These are phyloP conservation scores for Monochamus alternatus DNA, from an alignment of 2,888 invertebrate species.

Conservation along the genomic window DNA sequence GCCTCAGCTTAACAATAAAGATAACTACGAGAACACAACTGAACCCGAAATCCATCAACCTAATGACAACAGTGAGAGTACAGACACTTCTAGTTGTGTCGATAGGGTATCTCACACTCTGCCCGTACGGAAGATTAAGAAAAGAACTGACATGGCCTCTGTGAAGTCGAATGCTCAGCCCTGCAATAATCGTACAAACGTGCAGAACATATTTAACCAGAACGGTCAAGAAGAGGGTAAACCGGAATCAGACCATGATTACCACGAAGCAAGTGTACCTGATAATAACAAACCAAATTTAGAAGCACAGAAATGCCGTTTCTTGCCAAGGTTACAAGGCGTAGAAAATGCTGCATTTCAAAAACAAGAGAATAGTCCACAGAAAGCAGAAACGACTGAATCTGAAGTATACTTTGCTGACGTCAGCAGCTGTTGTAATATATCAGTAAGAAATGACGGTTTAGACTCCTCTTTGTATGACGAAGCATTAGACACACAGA, in stretches of 20 bases:
- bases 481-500: conserved; percentile 71
- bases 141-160: conserved; percentile 71
- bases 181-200: conserved; percentile 66
- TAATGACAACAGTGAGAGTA: conserved; percentile 70
- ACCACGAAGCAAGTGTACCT: conserved; percentile 64
- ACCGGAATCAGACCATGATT: conserved; percentile 67
- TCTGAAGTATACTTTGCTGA: conserved; percentile 91
- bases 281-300: conserved; percentile 46
- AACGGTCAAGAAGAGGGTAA: conserved; percentile 57
- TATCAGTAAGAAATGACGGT: conserved; percentile 76
- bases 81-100: conserved; percentile 69
- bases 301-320: conserved; percentile 64
- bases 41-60: conserved; percentile 67
- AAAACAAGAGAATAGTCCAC: conserved; percentile 77
- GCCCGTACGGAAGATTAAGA: conserved; percentile 75
- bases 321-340: conserved; percentile 75
- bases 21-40: conserved; percentile 74
- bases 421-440: conserved; percentile 88
- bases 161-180: conserved; percentile 68
- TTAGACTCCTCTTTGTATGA: conserved; percentile 76
- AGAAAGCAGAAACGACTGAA: conserved; percentile 78
- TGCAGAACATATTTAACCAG: conserved; percentile 70
- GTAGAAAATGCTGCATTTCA: conserved; percentile 86
- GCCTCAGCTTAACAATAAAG: conserved; percentile 67
- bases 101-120: conserved; percentile 74